Evolutionary conservation across 30 jellyfish, hydroid and myxozoan species (phyloP).

Genomic region (Nemopilema nomurai): DNA sequence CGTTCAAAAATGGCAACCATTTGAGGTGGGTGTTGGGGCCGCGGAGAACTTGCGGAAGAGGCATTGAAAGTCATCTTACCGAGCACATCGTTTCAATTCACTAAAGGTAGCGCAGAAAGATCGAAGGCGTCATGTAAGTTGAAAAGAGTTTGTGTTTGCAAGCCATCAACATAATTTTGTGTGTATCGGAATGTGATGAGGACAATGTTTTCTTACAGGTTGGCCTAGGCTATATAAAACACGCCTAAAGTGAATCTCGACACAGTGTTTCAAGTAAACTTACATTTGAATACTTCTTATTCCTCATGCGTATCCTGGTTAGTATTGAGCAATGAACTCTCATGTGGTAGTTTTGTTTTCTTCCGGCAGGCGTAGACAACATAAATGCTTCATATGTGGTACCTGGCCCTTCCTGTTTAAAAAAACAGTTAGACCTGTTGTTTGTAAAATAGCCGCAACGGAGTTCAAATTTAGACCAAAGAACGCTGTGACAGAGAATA

Average conservation of each 20-base stretch:
- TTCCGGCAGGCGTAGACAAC: neutral
- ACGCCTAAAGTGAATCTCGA: neutral
- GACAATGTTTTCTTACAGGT: neutral
- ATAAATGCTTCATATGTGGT: neutral
- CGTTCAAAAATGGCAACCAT: constrained; percentile 47
- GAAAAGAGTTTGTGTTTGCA: neutral
- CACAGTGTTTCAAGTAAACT: too few relatives aligned
- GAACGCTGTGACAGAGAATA: too few relatives aligned
- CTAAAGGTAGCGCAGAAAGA: neutral
- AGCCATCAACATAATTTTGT: neutral
- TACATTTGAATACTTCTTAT: too few relatives aligned
- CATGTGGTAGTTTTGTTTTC: neutral
- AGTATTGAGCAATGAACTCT: neutral
- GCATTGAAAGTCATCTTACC: neutral
- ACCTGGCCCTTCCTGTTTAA: neutral
- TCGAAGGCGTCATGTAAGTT: neutral
- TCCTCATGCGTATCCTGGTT: too few relatives aligned
- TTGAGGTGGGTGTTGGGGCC: constrained; percentile 33
- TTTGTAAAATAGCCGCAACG: neutral
- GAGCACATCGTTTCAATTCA: neutral
- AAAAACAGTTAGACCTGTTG: neutral
- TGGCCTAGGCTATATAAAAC: neutral
- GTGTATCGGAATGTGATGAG: constrained; percentile 37
- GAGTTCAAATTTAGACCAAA: too few relatives aligned
- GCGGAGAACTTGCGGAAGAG: constrained; percentile 40